Base-by-base conservation (phyloP, 2,888 invertebrate genomes). In the Diadegma fenestrale region DNA sequence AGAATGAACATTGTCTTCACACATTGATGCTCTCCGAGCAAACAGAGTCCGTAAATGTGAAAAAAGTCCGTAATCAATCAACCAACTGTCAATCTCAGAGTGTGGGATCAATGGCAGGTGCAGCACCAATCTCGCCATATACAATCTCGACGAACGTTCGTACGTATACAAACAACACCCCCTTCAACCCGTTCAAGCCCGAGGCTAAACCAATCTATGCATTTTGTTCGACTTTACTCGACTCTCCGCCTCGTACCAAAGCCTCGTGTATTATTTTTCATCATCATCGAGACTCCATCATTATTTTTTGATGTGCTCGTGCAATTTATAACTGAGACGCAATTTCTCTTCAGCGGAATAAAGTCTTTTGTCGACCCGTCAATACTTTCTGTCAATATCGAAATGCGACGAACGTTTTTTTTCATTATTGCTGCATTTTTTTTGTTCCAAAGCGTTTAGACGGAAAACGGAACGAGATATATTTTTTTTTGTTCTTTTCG, bases 141-240 rank as follows among this genome's bases (percentile, higher is more conserved):
- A 77, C 26, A 51, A 26, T 41, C 14, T 58, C 14, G 41, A 68
- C 37, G 58, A 30, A 37, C 37, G 37, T 10, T 37, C 8, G 37
- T 33, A n/a, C 17, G 37, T 76, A 58, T 30, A 64, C 48, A 82
- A 64, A 71, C 90, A 58, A 26, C 58, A 14, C 26, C 26, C 54
- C 22, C 54, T 54, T 26, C 54, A 54, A 54, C 54, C 26, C 26
- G 58, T 58, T 58, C 14, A 26, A 26, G 92, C 89, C 91, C 88
- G 88, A 89, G 91, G 92, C 93, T 91, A 92, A 93, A 93, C 91
- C 93, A 93, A 93, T 93, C 93, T 91, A 91, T 92, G 93, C 93
- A 93, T 93, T 93, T 92, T 92, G 91, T 92, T 93, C 92, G 92
- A 89, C 91, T 90, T 43, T 91, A 92, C 93, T 93, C 91, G 90